Base-by-base conservation (phyloP, 2,797 vertebrate genomes). In the Sebastes iracundus region DNA sequence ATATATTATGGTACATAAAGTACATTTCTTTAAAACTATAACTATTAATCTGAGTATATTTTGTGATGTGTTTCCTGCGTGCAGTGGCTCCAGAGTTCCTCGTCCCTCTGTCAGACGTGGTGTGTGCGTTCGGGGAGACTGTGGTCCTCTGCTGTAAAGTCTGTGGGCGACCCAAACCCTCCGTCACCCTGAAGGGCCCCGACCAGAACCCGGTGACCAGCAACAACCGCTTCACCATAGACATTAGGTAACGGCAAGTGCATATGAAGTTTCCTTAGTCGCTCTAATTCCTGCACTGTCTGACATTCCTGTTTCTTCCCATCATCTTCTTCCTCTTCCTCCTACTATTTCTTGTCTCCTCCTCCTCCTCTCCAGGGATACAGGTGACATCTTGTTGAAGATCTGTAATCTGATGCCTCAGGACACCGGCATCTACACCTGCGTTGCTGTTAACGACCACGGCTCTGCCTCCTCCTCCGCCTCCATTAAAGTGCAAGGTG, bases 361-460 rank as follows among this genome's bases (percentile, higher is more conserved):
- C 25, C 22, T 71, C 49, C 32, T 63, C 7, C 1, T 77, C 75
- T 77, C 5, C 90, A 99, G 99, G 92, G 98, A 99, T 27, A 97
- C 98, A 0, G 99, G 99, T 2, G 99, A 99, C 88, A 97, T 98
- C 85, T 88, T 97, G 86, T 88, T 99, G 92, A 99, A 99, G 94
- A 97, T 99, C 90, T 99, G 98, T 85, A 99, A 99, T 27, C 90
- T 99, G 91, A 97, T 99, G 97, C 99, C 99, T 18, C 98, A 99
- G 84, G 99, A 99, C 85, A 99, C 98, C 0, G 99, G 99, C 6
- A 99, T 99, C 93, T 99, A 99, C 90, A 99, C 97, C 70, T 99
- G 99, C 3, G 96, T 98, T 61, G 99, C 98, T 0, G 88, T 97
- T 12, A 99, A 99, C 2, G 97, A 99, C 76, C 97, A 97, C 0